phyloP scores from a whole-genome alignment of 2,888 invertebrate species.

The Drosophila fulvimacula region DNA sequence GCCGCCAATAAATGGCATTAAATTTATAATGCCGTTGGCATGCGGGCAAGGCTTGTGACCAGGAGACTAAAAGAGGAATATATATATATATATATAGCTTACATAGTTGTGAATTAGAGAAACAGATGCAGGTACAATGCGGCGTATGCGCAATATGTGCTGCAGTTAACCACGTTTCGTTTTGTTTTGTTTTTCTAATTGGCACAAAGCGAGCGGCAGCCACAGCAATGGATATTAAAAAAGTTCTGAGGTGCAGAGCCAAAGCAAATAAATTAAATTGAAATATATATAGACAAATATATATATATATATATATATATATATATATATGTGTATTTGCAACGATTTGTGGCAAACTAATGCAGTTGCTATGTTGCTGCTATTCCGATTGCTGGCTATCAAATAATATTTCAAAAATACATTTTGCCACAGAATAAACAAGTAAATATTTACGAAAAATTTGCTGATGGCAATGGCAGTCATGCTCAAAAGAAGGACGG shows the following conservation, averaged over 20 bases:
- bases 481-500: neutral
- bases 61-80: neutral
- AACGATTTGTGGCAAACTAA: slow-evolving; percentile 40
- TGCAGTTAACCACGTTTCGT: slow-evolving; percentile 31
- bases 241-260: slow-evolving; percentile 34
- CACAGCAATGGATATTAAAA: slow-evolving; percentile 57
- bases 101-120: neutral
- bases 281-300: slow-evolving; percentile 32
- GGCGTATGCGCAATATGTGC: slow-evolving; percentile 63
- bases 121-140: slow-evolving; percentile 39
- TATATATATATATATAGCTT: slow-evolving; percentile 15
- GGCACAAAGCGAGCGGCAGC: slow-evolving; percentile 17
- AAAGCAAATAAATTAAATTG: slow-evolving; percentile 66
- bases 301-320: neutral
- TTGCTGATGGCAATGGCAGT: slow-evolving; percentile 33
- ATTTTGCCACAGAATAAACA: slow-evolving; percentile 64
- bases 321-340: slow-evolving; percentile 26
- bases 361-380: slow-evolving; percentile 43
- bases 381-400: slow-evolving; percentile 21
- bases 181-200: slow-evolving; percentile 53
- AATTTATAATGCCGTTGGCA: slow-evolving; percentile 51
- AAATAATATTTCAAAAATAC: slow-evolving; percentile 62
- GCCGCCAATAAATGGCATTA: slow-evolving; percentile 55
- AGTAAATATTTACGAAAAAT: slow-evolving; percentile 68
- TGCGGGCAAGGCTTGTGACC: slow-evolving; percentile 42